phyloP scores from a whole-genome alignment of 2,797 vertebrate genomes.

The Protosalanx chinensis region DNA sequence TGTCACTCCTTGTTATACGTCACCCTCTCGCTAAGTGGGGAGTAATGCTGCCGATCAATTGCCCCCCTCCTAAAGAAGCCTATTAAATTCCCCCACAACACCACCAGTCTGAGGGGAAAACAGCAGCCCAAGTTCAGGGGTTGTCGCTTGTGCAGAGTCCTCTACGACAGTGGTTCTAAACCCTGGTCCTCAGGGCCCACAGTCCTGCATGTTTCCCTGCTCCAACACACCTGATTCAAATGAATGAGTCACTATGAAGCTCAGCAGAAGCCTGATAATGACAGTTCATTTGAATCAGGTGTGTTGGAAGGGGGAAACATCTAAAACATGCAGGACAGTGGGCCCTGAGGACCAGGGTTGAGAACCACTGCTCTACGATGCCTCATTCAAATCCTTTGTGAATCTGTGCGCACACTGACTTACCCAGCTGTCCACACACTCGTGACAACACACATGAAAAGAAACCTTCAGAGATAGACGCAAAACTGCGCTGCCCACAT shows the following conservation, averaged over 20 bases:
- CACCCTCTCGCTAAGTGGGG: constrained; percentile 33
- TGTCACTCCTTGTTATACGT: constrained; percentile 54
- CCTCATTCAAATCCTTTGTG: not conserved
- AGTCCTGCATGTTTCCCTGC: no score
- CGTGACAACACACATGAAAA: not conserved
- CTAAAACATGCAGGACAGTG: no score
- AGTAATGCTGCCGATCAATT: constrained; percentile 47
- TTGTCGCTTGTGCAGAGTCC: constrained; percentile 14
- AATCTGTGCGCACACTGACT: not conserved
- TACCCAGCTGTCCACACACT: not conserved
- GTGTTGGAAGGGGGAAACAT: no score
- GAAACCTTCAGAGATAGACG: constrained; percentile 1
- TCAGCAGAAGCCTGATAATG: no score
- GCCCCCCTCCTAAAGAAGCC: constrained; percentile 27
- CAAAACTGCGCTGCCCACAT: not conserved
- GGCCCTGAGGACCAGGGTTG: no score
- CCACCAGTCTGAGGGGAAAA: not conserved
- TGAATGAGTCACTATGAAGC: no score
- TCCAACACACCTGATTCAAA: no score
- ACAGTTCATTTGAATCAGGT: no score
- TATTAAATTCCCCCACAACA: constrained; percentile 44
- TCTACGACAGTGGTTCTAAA: no score
- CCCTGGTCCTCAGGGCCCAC: no score
- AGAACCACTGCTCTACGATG: constrained; percentile 22
- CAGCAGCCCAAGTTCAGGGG: constrained; percentile 24